Percentiles rank a stretch among this genome's conserved stretches.
phyloP scores from a whole-genome alignment of 2,888 invertebrate species.

The Plebejus anna region DNA sequence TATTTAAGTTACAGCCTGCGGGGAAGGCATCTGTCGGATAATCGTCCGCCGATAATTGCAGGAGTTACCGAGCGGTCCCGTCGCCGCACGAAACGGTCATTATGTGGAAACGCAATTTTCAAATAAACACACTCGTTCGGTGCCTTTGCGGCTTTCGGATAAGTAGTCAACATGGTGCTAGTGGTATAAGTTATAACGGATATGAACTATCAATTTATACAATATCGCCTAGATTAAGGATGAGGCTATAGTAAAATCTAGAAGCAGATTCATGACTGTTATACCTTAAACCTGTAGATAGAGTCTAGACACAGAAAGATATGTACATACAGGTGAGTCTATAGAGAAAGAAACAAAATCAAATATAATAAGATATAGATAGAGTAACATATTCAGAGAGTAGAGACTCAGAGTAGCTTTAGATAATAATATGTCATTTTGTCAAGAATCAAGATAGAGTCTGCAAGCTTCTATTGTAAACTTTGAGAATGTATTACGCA shows the following conservation, averaged over 20 bases:
- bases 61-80: conserved; percentile 50
- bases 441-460: too few relatives aligned
- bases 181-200: neutral
- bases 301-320: too few relatives aligned
- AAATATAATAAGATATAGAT: too few relatives aligned
- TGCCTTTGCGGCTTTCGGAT: neutral
- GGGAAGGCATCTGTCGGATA: conserved; percentile 36
- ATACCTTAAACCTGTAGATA: too few relatives aligned
- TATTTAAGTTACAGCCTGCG: conserved; percentile 45
- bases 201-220: neutral
- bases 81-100: conserved; percentile 38
- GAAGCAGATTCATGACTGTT: too few relatives aligned
- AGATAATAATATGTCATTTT: too few relatives aligned
- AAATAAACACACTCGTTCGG: conserved; percentile 10
- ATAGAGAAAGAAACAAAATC: too few relatives aligned
- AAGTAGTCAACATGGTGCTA: neutral
- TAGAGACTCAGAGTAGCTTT: too few relatives aligned
- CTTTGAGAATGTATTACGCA: neutral
- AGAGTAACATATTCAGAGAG: too few relatives aligned
- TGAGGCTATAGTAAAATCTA: too few relatives aligned
- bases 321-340: too few relatives aligned
- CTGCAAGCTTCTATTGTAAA: neutral
- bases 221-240: too few relatives aligned
- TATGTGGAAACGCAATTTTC: conserved; percentile 28
- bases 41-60: conserved; percentile 49